Evolutionary conservation across 2,888 invertebrate genomes (phyloP).

Genomic region (Ryuthela nishihirai): DNA sequence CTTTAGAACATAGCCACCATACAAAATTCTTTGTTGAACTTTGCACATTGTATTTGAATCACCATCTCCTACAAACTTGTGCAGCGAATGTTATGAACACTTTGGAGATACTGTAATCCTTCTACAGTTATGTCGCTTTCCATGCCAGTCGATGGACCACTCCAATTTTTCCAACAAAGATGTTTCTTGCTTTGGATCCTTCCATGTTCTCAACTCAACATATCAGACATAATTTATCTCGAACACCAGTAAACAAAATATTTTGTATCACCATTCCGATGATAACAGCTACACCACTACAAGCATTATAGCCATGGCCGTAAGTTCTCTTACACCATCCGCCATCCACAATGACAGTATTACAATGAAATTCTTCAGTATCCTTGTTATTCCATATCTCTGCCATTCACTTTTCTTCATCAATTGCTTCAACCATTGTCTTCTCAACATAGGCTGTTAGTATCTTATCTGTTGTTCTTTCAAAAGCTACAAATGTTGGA

Average conservation of each 20-base stretch:
- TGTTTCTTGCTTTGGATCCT: background rate
- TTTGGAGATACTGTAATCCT: background rate
- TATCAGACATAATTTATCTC: constrained; percentile 3
- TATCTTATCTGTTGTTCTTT: background rate
- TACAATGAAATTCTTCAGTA: background rate
- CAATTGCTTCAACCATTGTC: background rate
- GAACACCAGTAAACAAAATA: background rate
- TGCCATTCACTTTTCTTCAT: background rate
- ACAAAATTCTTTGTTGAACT: background rate
- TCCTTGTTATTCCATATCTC: background rate
- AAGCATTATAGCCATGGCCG: constrained; percentile 6
- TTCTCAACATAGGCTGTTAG: background rate
- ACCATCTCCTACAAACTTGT: background rate
- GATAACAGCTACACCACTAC: background rate
- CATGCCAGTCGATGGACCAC: constrained; percentile 1
- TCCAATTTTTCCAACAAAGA: constrained; percentile 1
- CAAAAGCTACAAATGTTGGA: background rate
- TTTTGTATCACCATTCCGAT: background rate
- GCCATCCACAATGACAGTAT: background rate
- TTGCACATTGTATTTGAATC: constrained; percentile 3
- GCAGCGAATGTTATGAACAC: background rate
- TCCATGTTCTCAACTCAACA: background rate
- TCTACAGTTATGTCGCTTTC: constrained; percentile 4
- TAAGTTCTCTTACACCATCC: constrained; percentile 10
- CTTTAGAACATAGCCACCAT: background rate